These are phyloP conservation scores for Oscheius sp. DNA, from an alignment of 2,888 invertebrate genomes.

Conservation along the genomic window DNA sequence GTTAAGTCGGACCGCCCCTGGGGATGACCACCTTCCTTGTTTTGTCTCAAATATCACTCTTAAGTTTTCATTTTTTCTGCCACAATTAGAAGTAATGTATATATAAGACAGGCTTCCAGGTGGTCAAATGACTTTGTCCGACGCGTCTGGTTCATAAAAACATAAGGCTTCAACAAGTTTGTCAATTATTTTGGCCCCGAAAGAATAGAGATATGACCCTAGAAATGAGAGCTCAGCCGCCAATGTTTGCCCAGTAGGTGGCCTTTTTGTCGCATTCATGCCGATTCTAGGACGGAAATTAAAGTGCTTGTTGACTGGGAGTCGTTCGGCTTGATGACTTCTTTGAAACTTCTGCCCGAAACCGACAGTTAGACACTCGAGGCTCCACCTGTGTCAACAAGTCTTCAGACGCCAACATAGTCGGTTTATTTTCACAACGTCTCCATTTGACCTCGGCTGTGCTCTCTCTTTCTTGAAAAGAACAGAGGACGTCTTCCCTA, in stretches of 20 bases:
- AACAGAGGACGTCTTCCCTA: neutral
- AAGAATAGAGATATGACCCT: neutral
- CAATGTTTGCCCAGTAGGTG: conserved; percentile 34
- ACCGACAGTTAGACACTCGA: no score
- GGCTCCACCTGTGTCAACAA: no score
- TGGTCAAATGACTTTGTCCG: neutral
- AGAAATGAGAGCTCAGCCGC: conserved; percentile 30
- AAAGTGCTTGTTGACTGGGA: conserved; percentile 35
- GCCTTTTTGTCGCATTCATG: conserved; percentile 33
- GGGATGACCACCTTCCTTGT: no score
- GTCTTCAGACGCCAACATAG: no score
- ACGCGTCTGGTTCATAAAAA: neutral
- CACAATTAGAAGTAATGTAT: neutral
- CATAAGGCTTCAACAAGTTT: neutral
- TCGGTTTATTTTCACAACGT: no score
- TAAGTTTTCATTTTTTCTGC: neutral
- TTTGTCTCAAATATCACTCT: no score
- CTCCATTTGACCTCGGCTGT: no score
- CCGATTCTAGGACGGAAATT: conserved; percentile 33
- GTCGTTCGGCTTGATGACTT: conserved; percentile 19
- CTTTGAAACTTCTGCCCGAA: conserved; percentile 14
- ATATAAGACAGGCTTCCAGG: neutral
- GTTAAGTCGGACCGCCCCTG: neutral
- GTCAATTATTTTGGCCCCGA: no score
- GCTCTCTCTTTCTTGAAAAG: neutral